phyloP scores from a whole-genome alignment of 2,888 invertebrate species.

The Hymenopus coronatus region DNA sequence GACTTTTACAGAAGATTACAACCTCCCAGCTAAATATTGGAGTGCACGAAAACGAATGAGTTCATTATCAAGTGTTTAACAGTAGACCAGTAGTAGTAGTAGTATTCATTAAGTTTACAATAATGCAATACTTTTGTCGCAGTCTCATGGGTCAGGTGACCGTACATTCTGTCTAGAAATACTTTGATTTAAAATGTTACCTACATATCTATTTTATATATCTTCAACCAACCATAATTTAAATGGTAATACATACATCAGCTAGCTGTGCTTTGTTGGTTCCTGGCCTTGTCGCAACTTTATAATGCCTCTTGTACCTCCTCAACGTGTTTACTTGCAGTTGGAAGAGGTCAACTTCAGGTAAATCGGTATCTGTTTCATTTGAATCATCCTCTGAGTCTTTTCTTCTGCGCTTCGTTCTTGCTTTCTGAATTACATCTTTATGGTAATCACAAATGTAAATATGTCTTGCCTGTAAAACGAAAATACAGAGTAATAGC shows the following conservation, averaged over 20 bases:
- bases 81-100: too few species aligned
- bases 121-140: too few species aligned
- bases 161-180: too few species aligned
- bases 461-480: slow-evolving; percentile 79
- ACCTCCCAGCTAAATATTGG: too few species aligned
- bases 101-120: too few species aligned
- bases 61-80: too few species aligned
- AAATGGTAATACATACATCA: slow-evolving; percentile 72
- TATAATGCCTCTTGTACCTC: slow-evolving; percentile 90
- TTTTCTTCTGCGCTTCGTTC: slow-evolving; percentile 85
- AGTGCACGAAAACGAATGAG: too few species aligned
- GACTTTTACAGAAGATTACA: too few species aligned
- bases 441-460: slow-evolving; percentile 98
- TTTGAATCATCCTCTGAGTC: slow-evolving; percentile 94
- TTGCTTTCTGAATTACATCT: slow-evolving; percentile 91
- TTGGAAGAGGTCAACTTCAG: slow-evolving; percentile 91
- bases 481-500: slow-evolving; percentile 23
- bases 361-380: slow-evolving; percentile 86
- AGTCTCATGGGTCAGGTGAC: too few species aligned
- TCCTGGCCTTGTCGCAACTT: slow-evolving; percentile 86
- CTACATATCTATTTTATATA: too few species aligned
- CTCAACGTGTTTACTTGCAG: slow-evolving; percentile 88
- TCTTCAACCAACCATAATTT: too few species aligned
- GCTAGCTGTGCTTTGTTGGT: slow-evolving; percentile 93
- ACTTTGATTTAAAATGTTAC: too few species aligned